Base-by-base conservation (phyloP, 2,888 invertebrate species). In the Cinara cedri region DNA sequence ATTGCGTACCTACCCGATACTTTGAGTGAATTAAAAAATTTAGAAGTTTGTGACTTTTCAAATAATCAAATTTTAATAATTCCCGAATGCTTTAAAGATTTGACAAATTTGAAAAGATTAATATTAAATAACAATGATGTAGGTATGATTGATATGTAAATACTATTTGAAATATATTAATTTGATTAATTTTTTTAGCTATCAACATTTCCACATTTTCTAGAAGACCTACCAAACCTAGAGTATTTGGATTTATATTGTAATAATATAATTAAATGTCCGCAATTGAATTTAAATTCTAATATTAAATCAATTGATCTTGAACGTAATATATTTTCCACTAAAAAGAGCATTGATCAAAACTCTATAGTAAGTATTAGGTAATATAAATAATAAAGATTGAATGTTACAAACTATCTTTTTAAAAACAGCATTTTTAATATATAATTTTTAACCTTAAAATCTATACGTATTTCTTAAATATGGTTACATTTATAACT, bases 1-100 rank as follows among this genome's bases (percentile, higher is more conserved):
- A 78, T 78, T 44, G 34, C n/a, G 0, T 21, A n/a, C 0, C 16
- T 78, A 14, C 68, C 78, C 9, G 51, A 70, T 42, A 57, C 78
- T 1, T 60, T 78, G 3, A 51, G 60, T 26, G 3, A 78, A 34
- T 34, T 78, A 24, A 70, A 9, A 34, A 60, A 78, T n/a, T 78
- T 78, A 42, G 78, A 78, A 60, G 16, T 62, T 9, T 78, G 68
- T 13, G 60, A 78, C 62, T 42, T 78, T 60, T 70, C 78, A n/a
- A 34, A 70, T n/a, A 78, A 78, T 62, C 70, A 78, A 51, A 68
- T 78, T 49, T 51, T 62, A 70, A 0, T 21, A 13, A 34, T 78
- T 60, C 78, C 78, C n/a, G 70, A 70, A 60, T 51, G 78, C 26
- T 70, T 78, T 62, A 78, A 60, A 70, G 70, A 11, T n/a, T 78